Evolutionary conservation across 2,797 vertebrate genomes (phyloP).

Genomic region (Apogon talboti): DNA sequence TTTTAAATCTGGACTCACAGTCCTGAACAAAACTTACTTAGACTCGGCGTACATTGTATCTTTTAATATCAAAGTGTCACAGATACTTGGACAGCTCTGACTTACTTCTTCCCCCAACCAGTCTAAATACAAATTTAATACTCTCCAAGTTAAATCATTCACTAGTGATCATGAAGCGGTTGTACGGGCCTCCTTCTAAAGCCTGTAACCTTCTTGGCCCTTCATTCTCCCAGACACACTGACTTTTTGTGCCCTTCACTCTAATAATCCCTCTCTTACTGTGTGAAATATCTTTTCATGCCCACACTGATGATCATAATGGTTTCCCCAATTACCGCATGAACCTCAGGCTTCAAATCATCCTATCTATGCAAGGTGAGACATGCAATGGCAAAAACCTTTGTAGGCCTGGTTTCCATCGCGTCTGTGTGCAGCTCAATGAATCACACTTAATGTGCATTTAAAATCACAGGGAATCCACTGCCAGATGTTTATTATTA

Average conservation of each 20-base stretch:
- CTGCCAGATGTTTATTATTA: constrained; percentile 68
- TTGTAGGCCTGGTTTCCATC: constrained; percentile 64
- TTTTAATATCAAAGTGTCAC: no score
- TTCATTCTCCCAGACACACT: constrained; percentile 65
- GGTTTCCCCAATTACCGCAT: constrained; percentile 79
- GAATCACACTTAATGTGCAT: constrained; percentile 70
- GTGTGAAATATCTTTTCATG: constrained; percentile 78
- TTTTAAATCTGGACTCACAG: no score
- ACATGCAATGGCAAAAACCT: constrained; percentile 74
- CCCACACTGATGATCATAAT: constrained; percentile 78
- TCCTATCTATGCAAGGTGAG: constrained; percentile 76
- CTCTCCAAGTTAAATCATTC: no score
- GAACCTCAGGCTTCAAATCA: constrained; percentile 78
- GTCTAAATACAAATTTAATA: no score
- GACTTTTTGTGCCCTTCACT: constrained; percentile 78
- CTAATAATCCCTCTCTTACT: constrained; percentile 73
- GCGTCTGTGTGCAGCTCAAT: constrained; percentile 48
- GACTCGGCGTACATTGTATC: no score
- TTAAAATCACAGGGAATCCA: constrained; percentile 63
- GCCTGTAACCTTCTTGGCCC: constrained; percentile 65
- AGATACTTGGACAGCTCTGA: no score
- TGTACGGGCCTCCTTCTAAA: neutral
- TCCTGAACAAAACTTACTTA: no score
- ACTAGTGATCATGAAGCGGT: no score
- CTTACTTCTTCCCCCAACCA: no score